Percentiles rank a stretch among this genome's conserved stretches.
phyloP scores from a whole-genome alignment of 2,888 invertebrate species.

The Diloba caeruleocephala region DNA sequence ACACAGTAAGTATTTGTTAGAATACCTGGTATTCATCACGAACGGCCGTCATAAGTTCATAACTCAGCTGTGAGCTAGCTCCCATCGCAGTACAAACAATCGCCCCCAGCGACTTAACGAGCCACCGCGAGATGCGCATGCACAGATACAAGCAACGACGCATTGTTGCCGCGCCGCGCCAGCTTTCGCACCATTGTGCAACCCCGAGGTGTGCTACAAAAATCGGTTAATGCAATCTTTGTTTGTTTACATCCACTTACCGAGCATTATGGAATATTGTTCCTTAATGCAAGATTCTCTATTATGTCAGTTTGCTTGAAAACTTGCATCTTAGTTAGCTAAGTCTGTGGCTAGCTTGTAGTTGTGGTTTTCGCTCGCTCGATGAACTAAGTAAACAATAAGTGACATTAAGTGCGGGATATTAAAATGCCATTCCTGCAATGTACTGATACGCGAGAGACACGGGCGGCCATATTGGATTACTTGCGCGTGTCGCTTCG shows the following conservation, averaged over 20 bases:
- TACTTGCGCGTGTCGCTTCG: slow-evolving; percentile 87
- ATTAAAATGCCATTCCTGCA: slow-evolving; percentile 87
- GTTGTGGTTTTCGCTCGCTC: slow-evolving; percentile 74
- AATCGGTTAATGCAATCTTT: slow-evolving; percentile 81
- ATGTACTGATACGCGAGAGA: slow-evolving; percentile 83
- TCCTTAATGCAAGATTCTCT: slow-evolving; percentile 33
- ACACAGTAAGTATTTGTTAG: slow-evolving; percentile 50
- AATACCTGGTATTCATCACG: slow-evolving; percentile 69
- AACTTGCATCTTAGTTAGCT: slow-evolving; percentile 24
- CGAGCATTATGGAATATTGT: slow-evolving; percentile 65
- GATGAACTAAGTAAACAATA: slow-evolving; percentile 84
- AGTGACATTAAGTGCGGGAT: slow-evolving; percentile 82
- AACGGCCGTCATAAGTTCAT: slow-evolving; percentile 66
- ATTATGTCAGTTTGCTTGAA: slow-evolving; percentile 31
- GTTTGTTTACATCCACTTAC: slow-evolving; percentile 83
- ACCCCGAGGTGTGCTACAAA: slow-evolving; percentile 74
- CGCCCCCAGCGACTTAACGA: slow-evolving; percentile 84
- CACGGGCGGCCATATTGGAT: slow-evolving; percentile 85
- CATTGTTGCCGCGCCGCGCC: slow-evolving; percentile 85
- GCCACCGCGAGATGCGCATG: slow-evolving; percentile 84
- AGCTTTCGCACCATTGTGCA: slow-evolving; percentile 88
- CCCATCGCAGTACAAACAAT: slow-evolving; percentile 76
- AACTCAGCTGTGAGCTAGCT: slow-evolving; percentile 68
- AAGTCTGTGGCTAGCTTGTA: slow-evolving; percentile 33
- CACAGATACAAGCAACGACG: slow-evolving; percentile 81